These are phyloP conservation scores for Muschampia staudingeri DNA, from an alignment of 2,888 invertebrate species.

Conservation along the genomic window DNA sequence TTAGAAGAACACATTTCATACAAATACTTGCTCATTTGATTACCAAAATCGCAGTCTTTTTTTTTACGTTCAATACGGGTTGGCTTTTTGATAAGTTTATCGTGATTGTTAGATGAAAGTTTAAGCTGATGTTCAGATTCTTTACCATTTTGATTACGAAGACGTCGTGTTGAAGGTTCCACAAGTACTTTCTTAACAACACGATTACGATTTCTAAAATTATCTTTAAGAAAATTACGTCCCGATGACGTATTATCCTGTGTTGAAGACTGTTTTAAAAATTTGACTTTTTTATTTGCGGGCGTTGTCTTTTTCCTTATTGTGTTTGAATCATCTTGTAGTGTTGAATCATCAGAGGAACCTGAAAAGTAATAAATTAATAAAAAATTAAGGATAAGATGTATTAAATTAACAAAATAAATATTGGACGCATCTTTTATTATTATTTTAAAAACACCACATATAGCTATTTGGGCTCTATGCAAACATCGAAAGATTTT, in stretches of 20 bases:
- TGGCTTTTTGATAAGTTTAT: background rate
- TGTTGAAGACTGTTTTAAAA: background rate
- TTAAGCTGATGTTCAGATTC: too few relatives aligned
- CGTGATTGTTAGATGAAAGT: background rate
- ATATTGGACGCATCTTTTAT: too few relatives aligned
- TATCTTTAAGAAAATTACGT: background rate
- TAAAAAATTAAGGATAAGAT: too few relatives aligned
- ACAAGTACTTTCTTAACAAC: background rate
- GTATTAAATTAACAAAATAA: too few relatives aligned
- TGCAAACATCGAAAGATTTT: background rate
- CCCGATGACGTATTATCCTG: background rate
- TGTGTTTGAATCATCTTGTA: background rate
- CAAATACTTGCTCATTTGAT: background rate
- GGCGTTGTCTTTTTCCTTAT: background rate
- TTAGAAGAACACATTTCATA: background rate
- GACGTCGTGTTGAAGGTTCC: slow-evolving; percentile 6
- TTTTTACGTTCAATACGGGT: background rate
- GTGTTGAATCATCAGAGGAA: background rate
- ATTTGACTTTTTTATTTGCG: background rate
- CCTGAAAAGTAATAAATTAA: background rate
- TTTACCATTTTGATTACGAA: slow-evolving; percentile 4
- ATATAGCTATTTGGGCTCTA: background rate
- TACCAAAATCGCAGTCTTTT: background rate
- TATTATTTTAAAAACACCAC: background rate
- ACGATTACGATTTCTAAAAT: background rate